These are phyloP conservation scores for Heliconius erato DNA, from an alignment of 2,888 invertebrate genomes.

Conservation along the genomic window DNA sequence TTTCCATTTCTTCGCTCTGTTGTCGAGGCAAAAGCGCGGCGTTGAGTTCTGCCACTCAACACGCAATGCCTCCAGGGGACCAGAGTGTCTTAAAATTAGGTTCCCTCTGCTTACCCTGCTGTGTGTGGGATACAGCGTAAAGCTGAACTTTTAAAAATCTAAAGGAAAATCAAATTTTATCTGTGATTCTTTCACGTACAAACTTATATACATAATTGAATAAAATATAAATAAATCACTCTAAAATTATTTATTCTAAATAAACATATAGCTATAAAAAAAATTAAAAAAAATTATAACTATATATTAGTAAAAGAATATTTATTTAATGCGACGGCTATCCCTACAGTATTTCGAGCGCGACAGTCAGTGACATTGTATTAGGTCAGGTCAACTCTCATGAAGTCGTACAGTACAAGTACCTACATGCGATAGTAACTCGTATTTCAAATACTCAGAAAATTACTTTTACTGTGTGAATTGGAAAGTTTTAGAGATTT, in stretches of 20 bases:
- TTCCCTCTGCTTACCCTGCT: too few relatives aligned
- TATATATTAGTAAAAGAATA: neutral
- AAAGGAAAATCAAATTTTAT: too few relatives aligned
- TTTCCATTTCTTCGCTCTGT: too few relatives aligned
- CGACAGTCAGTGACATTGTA: conserved; percentile 33
- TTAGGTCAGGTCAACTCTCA: conserved; percentile 30
- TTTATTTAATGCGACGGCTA: neutral
- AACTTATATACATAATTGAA: neutral
- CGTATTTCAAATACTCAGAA: conserved; percentile 1
- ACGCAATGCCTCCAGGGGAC: too few relatives aligned
- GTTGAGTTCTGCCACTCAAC: too few relatives aligned
- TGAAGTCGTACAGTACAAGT: conserved; percentile 5
- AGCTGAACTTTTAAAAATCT: too few relatives aligned
- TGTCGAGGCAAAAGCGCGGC: too few relatives aligned
- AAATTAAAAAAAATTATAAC: neutral
- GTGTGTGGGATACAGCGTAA: too few relatives aligned
- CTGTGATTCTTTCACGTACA: neutral
- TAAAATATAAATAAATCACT: too few relatives aligned
- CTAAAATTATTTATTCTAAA: neutral
- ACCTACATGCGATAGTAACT: neutral
- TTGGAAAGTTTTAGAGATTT: neutral
- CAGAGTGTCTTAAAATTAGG: too few relatives aligned
- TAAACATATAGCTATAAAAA: neutral
- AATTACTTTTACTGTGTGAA: neutral
- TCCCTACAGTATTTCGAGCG: conserved; percentile 15